Evolutionary conservation across 2,113 vertebrate species (phyloP), one percentile per base, ranked within the genome.

Genomic region (Peromyscus polionotus): DNA sequence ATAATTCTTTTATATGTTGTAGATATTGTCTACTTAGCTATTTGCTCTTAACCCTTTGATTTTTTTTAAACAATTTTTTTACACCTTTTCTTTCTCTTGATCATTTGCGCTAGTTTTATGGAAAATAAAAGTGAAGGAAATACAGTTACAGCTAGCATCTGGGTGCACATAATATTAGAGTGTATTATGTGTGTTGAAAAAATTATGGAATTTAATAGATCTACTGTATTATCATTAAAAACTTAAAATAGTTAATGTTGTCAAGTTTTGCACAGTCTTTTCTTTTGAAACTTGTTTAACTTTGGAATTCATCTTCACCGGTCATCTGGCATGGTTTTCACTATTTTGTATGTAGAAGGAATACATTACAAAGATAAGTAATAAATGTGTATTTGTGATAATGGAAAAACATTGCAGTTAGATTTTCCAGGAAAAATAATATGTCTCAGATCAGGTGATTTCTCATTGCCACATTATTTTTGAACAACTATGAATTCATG

Each of bases 211-310:
- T 89, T n/a, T 90, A 48, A 48, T 31, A 76, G 24, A 87, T 97
- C 5, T 33, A 88, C 70, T 96, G 19, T 76, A 33, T 81, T 95
- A 19, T 90, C 14, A 93, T 92, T 16, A 45, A 85, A 94, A 90
- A 75, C 2, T 54, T 92, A 39, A 26, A 68, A 91, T 92, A 91
- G 16, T 86, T 83, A 77, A 61, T 88, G 14, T 72, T 57, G 36
- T 81, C 92, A 20, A 33, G 11, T 19, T n/a, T 90, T 94, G 92
- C 14, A 77, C 19, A 48, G 22, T 67, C n/a, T 90, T 95, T 91
- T 96, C 61, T 33, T 93, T 14, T 96, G 31, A 88, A 90, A 48
- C 92, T 91, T 95, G 42, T 91, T 73, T 93, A 68, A 39, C 48
- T 80, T 80, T 77, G 59, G 22, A 45, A 70, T 76, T 92, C 81